Conservation (phyloP, 1,140 invertebrate species). For the Nephila pilipes region DNA sequence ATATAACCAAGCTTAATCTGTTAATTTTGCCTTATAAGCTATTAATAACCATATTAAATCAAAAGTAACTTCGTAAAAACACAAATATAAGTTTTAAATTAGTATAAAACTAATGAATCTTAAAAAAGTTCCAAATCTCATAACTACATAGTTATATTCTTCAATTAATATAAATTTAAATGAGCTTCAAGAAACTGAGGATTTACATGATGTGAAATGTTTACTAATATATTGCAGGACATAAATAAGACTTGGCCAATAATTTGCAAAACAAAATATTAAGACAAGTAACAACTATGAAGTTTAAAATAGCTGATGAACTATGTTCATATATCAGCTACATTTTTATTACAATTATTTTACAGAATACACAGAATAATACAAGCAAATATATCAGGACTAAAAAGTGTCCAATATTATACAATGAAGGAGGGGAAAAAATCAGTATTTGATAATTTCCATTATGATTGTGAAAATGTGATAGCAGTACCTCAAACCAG, state of each 20-base stretch:
- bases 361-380: neutral
- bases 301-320: neutral
- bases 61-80: neutral
- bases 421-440: neutral
- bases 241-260: neutral
- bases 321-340: neutral
- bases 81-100: neutral
- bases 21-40: constrained; percentile 16
- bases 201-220: too few relatives aligned
- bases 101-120: neutral
- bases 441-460: neutral
- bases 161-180: too few relatives aligned
- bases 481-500: neutral
- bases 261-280: neutral
- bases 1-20: constrained; percentile 59
- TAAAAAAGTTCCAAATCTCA: neutral
- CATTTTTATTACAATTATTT: neutral
- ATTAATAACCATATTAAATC: neutral
- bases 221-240: neutral
- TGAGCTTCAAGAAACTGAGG: too few relatives aligned
- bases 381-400: neutral
- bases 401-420: neutral
- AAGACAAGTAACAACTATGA: neutral
- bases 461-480: constrained; percentile 7
- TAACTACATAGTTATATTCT: too few relatives aligned